phyloP scores from a whole-genome alignment of 2,888 invertebrate species.

The Coelinius sp. region DNA sequence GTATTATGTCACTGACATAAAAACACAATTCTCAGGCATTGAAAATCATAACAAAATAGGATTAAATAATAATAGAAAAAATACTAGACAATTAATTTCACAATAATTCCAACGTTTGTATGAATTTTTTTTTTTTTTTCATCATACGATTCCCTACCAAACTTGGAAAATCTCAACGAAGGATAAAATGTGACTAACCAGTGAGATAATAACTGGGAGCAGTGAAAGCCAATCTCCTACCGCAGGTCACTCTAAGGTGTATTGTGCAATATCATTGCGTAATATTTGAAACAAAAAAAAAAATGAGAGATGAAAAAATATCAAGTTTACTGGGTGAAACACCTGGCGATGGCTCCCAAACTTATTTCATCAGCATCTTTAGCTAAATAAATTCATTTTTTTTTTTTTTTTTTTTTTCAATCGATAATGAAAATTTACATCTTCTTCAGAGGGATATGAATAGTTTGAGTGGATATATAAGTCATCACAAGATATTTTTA shows the following conservation, averaged over 20 bases:
- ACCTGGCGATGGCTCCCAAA: conserved; percentile 23
- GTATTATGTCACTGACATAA: background rate
- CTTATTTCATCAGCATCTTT: conserved; percentile 27
- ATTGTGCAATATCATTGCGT: conserved; percentile 61
- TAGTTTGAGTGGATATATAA: too few species aligned
- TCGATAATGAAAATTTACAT: background rate
- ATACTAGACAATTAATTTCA: conserved; percentile 7
- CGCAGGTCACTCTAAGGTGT: conserved; percentile 53
- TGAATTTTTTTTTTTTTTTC: conserved; percentile 20
- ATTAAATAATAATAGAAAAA: background rate
- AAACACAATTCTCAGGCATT: background rate
- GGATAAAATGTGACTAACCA: conserved; percentile 45
- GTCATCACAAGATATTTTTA: background rate
- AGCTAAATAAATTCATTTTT: background rate
- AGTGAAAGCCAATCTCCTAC: conserved; percentile 64
- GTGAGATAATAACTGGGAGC: conserved; percentile 60
- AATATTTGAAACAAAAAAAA: conserved; percentile 50
- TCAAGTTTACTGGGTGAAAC: conserved; percentile 50
- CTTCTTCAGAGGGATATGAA: background rate
- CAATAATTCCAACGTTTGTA: background rate
- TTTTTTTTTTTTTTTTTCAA: background rate
- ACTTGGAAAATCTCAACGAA: conserved; percentile 26
- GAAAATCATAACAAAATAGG: background rate
- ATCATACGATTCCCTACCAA: conserved; percentile 1
- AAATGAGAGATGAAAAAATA: conserved; percentile 16